Conservation (phyloP, 2,797 vertebrate genomes). For the Valencia hispanica region DNA sequence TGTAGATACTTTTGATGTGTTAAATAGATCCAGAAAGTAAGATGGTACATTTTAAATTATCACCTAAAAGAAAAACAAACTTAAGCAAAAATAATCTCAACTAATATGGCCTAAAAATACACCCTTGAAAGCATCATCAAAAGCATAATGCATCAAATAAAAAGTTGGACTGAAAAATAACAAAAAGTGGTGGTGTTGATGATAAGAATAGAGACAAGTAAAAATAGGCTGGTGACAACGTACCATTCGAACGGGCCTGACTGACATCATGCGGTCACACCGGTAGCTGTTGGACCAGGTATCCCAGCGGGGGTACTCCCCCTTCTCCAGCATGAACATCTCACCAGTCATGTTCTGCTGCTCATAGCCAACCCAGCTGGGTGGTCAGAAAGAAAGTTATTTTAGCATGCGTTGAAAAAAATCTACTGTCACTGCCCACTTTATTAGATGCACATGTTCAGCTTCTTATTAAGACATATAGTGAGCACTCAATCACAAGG, state of each 20-base stretch:
- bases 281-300: slow-evolving; percentile 89
- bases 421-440: too few species aligned
- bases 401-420: neutral
- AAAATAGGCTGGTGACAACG: slow-evolving; percentile 30
- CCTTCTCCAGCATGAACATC: slow-evolving; percentile 89
- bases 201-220: neutral
- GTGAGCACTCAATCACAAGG: neutral
- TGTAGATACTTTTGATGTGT: neutral
- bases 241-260: slow-evolving; percentile 85
- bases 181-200: too few species aligned
- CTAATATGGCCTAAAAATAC: neutral
- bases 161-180: neutral
- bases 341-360: slow-evolving; percentile 85
- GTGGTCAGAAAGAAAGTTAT: neutral
- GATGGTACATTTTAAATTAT: neutral
- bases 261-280: slow-evolving; percentile 84
- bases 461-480: neutral
- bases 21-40: neutral
- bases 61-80: neutral
- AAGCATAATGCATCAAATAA: neutral
- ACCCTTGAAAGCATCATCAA: neutral
- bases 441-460: neutral
- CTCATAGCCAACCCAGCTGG: slow-evolving; percentile 86
- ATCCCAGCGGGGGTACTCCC: slow-evolving; percentile 89
- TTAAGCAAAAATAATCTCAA: neutral